phyloP scores from a whole-genome alignment of 2,113 vertebrate genomes.

The Alethe diademata region DNA sequence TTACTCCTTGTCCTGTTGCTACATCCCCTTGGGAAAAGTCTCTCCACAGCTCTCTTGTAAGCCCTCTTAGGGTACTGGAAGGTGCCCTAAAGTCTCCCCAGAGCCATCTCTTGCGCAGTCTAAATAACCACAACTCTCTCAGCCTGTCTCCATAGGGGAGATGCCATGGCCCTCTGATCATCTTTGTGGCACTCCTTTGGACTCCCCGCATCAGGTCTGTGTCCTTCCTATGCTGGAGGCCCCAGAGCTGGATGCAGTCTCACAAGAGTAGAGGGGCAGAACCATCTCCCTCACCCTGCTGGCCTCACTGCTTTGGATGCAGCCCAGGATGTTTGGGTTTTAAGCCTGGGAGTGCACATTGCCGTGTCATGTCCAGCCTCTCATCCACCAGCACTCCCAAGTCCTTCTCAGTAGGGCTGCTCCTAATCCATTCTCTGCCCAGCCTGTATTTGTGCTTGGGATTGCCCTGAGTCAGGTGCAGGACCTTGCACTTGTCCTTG shows the following conservation, averaged over 20 bases:
- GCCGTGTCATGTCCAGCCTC: background rate
- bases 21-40: background rate
- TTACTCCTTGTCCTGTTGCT: background rate
- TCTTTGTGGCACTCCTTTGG: background rate
- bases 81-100: background rate
- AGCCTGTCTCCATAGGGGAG: background rate
- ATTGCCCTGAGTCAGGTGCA: background rate
- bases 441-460: background rate
- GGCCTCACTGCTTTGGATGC: background rate
- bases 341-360: background rate
- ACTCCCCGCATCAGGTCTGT: rapidly evolving
- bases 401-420: background rate
- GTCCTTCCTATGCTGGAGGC: background rate
- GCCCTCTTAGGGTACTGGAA: background rate
- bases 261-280: background rate
- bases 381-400: background rate
- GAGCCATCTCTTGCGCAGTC: background rate
- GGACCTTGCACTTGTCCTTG: background rate
- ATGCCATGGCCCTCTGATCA: background rate
- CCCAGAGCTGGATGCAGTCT: background rate
- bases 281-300: background rate
- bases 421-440: background rate
- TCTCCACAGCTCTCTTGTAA: background rate
- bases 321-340: background rate
- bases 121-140: background rate